Evolutionary conservation across 2,888 invertebrate species (phyloP).

Genomic region (Argyra leucocephala): DNA sequence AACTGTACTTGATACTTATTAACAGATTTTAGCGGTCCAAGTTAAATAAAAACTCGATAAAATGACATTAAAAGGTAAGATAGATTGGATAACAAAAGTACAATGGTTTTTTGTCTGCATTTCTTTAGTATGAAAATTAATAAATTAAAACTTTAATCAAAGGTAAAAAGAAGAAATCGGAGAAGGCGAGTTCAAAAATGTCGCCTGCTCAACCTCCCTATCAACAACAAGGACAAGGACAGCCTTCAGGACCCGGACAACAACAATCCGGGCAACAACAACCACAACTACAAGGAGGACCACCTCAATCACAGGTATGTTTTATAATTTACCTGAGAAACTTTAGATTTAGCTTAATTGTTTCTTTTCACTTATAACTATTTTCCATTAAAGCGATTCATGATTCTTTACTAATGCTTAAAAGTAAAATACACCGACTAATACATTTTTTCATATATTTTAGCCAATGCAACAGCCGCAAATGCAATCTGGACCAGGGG

Average conservation of each 20-base stretch:
- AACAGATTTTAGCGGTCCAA: too few species aligned
- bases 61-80: not conserved
- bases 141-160: not conserved
- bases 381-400: too few species aligned
- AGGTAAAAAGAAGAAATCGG: slow-evolving; percentile 1
- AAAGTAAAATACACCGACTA: too few species aligned
- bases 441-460: not conserved
- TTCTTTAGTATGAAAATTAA: not conserved
- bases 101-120: not conserved
- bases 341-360: too few species aligned
- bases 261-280: not conserved
- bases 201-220: slow-evolving; percentile 6
- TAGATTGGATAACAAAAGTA: not conserved
- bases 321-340: too few species aligned
- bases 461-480: not conserved
- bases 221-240: not conserved
- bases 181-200: not conserved
- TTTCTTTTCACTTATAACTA: too few species aligned
- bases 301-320: not conserved
- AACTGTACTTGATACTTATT: not conserved
- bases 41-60: not conserved
- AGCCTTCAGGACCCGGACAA: not conserved
- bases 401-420: too few species aligned
- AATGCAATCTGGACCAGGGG: not conserved
- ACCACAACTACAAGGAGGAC: not conserved